Evolutionary conservation across 2,888 invertebrate species (phyloP).

Genomic region (Caenorhabditis auriculariae): DNA sequence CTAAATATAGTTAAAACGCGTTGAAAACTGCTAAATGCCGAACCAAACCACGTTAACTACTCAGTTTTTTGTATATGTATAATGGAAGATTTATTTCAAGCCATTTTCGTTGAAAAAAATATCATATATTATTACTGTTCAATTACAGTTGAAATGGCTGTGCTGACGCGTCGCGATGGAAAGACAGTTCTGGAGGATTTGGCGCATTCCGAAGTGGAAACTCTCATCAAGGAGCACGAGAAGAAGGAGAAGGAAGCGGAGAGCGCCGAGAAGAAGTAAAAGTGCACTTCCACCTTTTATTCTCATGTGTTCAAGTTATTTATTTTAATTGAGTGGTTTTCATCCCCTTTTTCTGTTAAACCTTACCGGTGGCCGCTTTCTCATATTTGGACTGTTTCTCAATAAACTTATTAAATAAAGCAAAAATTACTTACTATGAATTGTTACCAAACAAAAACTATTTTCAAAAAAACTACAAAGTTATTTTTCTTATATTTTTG

Average conservation of each 20-base stretch:
- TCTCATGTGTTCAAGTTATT: no score
- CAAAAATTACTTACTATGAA: no score
- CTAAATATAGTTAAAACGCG: background rate
- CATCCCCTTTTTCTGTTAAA: no score
- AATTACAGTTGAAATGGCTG: conserved; percentile 66
- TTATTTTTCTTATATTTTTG: no score
- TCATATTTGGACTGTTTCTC: no score
- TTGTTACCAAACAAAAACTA: no score
- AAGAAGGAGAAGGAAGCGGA: conserved; percentile 67
- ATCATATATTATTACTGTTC: no score
- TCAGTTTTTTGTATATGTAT: background rate
- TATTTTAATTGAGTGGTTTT: no score
- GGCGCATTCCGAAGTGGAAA: conserved; percentile 61
- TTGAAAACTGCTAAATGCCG: background rate
- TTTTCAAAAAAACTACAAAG: no score
- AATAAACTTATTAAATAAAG: no score
- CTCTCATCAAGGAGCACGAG: conserved; percentile 66
- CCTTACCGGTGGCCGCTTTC: no score
- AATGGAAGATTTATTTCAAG: background rate
- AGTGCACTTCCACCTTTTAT: no score
- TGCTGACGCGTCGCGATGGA: conserved; percentile 65
- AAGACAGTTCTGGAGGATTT: conserved; percentile 66
- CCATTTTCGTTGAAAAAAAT: background rate
- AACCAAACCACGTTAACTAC: background rate
- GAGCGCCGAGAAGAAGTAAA: conserved; percentile 45